phyloP scores from a whole-genome alignment of 2,797 vertebrate species.

The Avahi laniger region DNA sequence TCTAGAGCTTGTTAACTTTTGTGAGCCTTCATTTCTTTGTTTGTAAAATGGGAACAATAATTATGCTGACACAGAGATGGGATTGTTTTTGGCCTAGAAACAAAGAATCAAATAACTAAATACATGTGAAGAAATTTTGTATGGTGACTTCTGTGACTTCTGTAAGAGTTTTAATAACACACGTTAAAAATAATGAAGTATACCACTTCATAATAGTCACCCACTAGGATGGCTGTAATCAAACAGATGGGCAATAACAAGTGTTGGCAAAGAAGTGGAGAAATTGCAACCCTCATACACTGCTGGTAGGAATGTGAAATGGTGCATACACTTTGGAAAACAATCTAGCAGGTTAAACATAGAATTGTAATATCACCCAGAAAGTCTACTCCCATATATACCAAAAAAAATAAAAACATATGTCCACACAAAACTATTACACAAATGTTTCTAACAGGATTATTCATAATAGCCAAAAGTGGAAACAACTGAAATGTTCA shows the following conservation, averaged over 20 bases:
- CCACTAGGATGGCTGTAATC: background rate
- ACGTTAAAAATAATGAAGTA: background rate
- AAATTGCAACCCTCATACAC: background rate
- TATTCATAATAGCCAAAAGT: background rate
- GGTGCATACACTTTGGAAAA: background rate
- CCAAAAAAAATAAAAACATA: background rate
- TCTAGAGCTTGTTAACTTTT: background rate
- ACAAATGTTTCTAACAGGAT: background rate
- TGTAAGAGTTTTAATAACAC: background rate
- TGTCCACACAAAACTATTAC: background rate
- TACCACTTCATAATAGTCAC: background rate
- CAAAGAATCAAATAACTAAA: background rate
- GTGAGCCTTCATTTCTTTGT: background rate
- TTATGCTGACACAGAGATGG: background rate
- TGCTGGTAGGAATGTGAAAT: background rate
- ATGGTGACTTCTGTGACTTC: background rate
- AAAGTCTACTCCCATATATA: background rate
- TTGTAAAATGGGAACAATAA: background rate
- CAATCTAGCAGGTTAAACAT: background rate
- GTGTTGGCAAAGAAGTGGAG: background rate
- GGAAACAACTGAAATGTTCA: background rate
- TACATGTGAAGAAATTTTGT: background rate
- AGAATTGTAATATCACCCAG: background rate
- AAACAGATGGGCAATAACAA: background rate
- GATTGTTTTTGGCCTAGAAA: background rate